Conservation (phyloP, 2,888 invertebrate genomes). For the Blastobasis adustella region DNA sequence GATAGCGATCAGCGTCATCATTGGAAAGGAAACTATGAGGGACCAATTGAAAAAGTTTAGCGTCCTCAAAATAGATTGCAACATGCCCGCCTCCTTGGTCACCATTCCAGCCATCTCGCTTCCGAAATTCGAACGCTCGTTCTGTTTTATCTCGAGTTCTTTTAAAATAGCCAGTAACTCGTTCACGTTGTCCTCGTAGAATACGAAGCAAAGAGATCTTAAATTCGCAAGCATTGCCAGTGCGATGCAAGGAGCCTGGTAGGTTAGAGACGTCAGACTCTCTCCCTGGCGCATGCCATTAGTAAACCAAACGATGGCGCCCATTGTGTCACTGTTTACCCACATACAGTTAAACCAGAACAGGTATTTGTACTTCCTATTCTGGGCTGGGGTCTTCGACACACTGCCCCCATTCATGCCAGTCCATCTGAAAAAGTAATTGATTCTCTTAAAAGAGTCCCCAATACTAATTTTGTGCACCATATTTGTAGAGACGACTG, state of each 20-base stretch:
- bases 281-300: slow-evolving; percentile 24
- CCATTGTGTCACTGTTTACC: slow-evolving; percentile 27
- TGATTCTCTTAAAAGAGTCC: slow-evolving; percentile 25
- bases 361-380: slow-evolving; percentile 1
- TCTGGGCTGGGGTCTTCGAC: slow-evolving; percentile 11
- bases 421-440: slow-evolving; percentile 19
- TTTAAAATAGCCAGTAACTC: slow-evolving; percentile 30
- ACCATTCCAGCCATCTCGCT: slow-evolving; percentile 15
- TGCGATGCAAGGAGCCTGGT: slow-evolving; percentile 32
- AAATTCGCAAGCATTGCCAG: slow-evolving; percentile 21
- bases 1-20: slow-evolving; percentile 32
- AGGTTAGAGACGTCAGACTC: slow-evolving; percentile 31
- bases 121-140: not conserved
- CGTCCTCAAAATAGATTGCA: slow-evolving; percentile 29
- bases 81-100: slow-evolving; percentile 24
- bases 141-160: slow-evolving; percentile 12
- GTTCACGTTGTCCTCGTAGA: slow-evolving; percentile 20
- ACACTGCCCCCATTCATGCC: slow-evolving; percentile 29
- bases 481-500: too few relatives aligned
- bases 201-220: slow-evolving; percentile 23
- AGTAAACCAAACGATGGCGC: slow-evolving; percentile 30
- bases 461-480: too few relatives aligned
- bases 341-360: slow-evolving; percentile 31
- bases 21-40: slow-evolving; percentile 25
- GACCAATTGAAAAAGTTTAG: slow-evolving; percentile 27